These are phyloP conservation scores for Drosophila pachea DNA, from an alignment of 1,140 invertebrate species.

Conservation along the genomic window DNA sequence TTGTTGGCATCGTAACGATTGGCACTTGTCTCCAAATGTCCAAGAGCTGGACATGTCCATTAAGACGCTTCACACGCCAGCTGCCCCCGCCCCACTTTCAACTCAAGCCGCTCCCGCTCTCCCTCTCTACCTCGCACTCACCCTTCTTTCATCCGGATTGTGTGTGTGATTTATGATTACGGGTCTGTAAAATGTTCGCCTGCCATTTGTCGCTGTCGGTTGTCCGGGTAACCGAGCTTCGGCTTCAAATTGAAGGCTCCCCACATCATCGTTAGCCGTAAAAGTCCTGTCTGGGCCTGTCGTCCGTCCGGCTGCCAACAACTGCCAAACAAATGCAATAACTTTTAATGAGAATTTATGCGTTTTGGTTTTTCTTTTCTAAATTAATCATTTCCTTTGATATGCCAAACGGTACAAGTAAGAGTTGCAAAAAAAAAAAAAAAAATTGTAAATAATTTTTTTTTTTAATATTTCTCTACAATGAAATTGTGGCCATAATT, in stretches of 20 bases:
- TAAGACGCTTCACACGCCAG: neutral
- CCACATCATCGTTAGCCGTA: slow-evolving; percentile 25
- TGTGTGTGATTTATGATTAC: slow-evolving; percentile 56
- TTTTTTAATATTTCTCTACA: slow-evolving; percentile 2
- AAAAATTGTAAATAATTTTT: neutral
- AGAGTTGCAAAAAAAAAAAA: neutral
- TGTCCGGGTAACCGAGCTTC: slow-evolving; percentile 30
- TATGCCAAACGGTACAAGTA: neutral
- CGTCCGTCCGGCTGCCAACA: slow-evolving; percentile 49
- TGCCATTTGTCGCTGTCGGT: slow-evolving; percentile 60
- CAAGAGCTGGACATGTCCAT: slow-evolving; percentile 7
- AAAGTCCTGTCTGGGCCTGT: slow-evolving; percentile 51
- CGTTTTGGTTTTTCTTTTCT: slow-evolving; percentile 28
- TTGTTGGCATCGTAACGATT: slow-evolving; percentile 39
- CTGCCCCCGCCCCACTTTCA: slow-evolving; percentile 8
- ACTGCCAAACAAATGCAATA: slow-evolving; percentile 45
- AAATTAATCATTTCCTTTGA: slow-evolving; percentile 45
- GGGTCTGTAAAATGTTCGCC: slow-evolving; percentile 47
- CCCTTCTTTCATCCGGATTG: neutral
- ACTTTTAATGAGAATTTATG: slow-evolving; percentile 75
- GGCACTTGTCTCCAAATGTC: slow-evolving; percentile 53
- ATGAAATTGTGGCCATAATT: slow-evolving; percentile 37
- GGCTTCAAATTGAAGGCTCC: slow-evolving; percentile 14
- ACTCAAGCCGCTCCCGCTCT: slow-evolving; percentile 9
- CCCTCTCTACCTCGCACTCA: neutral